These are phyloP conservation scores for Coturnix japonica DNA, from an alignment of 2,113 vertebrate genomes.

Conservation along the genomic window DNA sequence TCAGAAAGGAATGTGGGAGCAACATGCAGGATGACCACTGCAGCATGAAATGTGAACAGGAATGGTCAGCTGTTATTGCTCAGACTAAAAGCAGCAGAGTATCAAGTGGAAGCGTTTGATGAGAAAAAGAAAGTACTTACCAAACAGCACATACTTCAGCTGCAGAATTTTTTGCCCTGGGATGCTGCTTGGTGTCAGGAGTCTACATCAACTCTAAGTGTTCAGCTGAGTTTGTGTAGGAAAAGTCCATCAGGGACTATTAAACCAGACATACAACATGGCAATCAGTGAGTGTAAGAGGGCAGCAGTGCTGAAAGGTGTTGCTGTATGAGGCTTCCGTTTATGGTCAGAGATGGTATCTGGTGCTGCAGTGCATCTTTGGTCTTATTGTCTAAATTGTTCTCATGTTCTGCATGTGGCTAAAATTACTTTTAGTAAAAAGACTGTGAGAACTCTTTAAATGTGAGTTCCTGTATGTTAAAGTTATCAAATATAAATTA, in stretches of 20 bases:
- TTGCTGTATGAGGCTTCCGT: not conserved
- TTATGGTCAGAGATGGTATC: not conserved
- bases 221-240: not conserved
- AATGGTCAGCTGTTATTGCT: not conserved
- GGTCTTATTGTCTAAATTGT: not conserved
- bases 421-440: not conserved
- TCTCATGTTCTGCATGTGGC: not conserved
- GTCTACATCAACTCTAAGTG: not conserved
- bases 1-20: not conserved
- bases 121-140: not conserved
- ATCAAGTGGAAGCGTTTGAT: not conserved
- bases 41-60: not conserved
- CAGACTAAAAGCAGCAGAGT: not conserved
- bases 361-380: not conserved
- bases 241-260: not conserved
- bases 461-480: not conserved
- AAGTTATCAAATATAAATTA: not conserved
- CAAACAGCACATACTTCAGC: not conserved
- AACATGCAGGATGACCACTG: not conserved
- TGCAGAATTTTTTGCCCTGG: not conserved
- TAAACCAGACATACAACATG: not conserved
- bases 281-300: not conserved
- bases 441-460: not conserved
- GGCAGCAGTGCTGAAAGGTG: not conserved
- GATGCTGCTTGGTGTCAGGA: not conserved